Percentiles rank a stretch among this genome's conserved stretches.
Conservation (phyloP, 2,113 vertebrate species). For the Xiphophorus couchianus region DNA sequence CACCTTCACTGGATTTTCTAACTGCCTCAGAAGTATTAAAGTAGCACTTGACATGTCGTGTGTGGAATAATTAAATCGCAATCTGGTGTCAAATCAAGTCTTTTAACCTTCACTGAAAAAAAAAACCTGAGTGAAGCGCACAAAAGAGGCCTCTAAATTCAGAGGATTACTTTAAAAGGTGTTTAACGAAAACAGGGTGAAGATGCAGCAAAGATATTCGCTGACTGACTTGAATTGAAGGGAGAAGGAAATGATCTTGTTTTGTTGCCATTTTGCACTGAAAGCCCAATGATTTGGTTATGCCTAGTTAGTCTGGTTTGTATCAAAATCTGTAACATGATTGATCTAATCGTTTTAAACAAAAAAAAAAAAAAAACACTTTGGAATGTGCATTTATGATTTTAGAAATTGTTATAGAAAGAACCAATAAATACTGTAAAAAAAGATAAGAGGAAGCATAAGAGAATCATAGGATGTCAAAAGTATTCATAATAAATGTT, state of each 20-base stretch:
- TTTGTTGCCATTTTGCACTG: neutral
- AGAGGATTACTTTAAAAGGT: conserved; percentile 31
- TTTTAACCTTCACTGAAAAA: conserved; percentile 33
- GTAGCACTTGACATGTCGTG: conserved; percentile 50
- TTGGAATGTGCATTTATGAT: too few relatives aligned
- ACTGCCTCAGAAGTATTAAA: conserved; percentile 45
- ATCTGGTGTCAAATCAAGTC: conserved; percentile 48
- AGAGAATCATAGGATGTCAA: too few relatives aligned
- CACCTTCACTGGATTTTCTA: conserved; percentile 35
- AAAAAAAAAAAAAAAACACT: too few relatives aligned
- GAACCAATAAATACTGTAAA: too few relatives aligned
- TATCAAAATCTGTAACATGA: neutral
- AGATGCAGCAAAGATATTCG: conserved; percentile 7
- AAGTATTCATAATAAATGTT: too few relatives aligned
- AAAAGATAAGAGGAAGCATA: too few relatives aligned
- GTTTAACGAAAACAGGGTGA: conserved; percentile 11
- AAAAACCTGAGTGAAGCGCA: conserved; percentile 13
- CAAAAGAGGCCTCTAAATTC: conserved; percentile 18
- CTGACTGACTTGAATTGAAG: conserved; percentile 8
- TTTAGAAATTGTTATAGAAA: too few relatives aligned
- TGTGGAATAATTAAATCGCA: conserved; percentile 56
- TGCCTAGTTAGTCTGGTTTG: neutral
- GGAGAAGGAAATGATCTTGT: neutral
- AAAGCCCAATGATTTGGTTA: conserved; percentile 4
- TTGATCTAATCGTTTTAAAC: too few relatives aligned